Base-by-base conservation (phyloP, 2,113 vertebrate species). In the Setophaga kirtlandii region DNA sequence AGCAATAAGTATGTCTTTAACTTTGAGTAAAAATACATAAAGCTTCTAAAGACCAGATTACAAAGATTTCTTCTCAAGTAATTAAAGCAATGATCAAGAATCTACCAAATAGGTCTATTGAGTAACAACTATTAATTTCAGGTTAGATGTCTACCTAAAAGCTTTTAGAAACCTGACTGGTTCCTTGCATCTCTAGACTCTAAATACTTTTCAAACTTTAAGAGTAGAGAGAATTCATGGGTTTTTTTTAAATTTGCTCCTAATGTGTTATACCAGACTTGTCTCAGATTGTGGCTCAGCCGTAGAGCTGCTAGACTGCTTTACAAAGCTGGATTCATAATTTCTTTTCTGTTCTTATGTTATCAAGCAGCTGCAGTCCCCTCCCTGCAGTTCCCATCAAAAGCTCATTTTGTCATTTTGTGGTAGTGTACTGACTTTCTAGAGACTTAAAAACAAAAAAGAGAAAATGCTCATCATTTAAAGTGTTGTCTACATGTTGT, bases 341-440 rank as follows among this genome's bases (percentile, higher is more conserved):
- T 85, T 94, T 83, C n/a, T 50, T 79, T 79, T 82, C 56, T 76
- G 6, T 71, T 89, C 52, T 93, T 82, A 67, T 28, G 83, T 84
- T 93, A 52, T 82, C 77, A 87, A 87, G 49, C 64, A 96, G 58
- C 69, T 92, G 68, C 81, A 83, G 37, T 69, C 76, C 86, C 87
- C n/a, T 92, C 63, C 50, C 22, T 89, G 55, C 28, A 62, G 56
- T 84, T 81, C 33, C 39, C 74, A 75, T 87, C 39, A 87, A 68
- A 78, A 71, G 30, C 20, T 96, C 77, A 49, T 93, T 88, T 87
- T 74, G 74, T 67, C 18, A n/a, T 83, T 92, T 93, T 42, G 15
- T 90, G 28, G 25, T 49, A 58, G 49, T 65, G 44, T 93, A 58
- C 88, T 78, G 68, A 46, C 49, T 92, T 65, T 18, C 55, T 86